These are phyloP conservation scores for Polydrusus tereticollis DNA, from an alignment of 2,888 invertebrate species.

Conservation along the genomic window DNA sequence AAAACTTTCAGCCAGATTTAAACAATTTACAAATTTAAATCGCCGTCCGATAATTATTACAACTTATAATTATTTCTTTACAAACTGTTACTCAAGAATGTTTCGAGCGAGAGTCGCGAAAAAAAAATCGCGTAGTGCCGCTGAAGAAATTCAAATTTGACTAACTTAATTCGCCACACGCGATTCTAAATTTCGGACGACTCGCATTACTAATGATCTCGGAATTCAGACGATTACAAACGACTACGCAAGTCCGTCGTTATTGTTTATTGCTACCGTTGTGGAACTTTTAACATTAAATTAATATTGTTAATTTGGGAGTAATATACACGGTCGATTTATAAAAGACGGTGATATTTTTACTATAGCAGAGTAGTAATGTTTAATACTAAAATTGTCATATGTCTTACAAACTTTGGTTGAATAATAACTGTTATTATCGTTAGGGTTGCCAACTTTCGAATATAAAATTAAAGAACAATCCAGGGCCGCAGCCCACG, in stretches of 20 bases:
- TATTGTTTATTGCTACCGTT: constrained; percentile 39
- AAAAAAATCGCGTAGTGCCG: constrained; percentile 1
- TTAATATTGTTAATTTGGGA: constrained; percentile 9
- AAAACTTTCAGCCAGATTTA: no score
- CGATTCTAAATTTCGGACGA: constrained; percentile 31
- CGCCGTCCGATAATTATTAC: background rate
- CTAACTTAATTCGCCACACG: constrained; percentile 11
- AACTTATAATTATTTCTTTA: constrained; percentile 4
- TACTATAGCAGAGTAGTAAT: background rate
- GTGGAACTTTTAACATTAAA: constrained; percentile 33
- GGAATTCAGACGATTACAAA: constrained; percentile 33
- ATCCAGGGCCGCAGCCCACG: no score
- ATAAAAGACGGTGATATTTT: background rate
- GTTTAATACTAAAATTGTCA: no score
- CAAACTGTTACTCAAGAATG: constrained; percentile 5
- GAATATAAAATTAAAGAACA: no score
- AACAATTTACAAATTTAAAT: no score
- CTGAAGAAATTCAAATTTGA: constrained; percentile 13
- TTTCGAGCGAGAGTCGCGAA: background rate
- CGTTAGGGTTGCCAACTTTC: no score
- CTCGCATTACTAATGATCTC: constrained; percentile 31
- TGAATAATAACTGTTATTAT: no score
- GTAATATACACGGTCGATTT: constrained; percentile 12
- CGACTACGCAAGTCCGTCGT: constrained; percentile 34
- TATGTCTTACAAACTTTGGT: no score